These are phyloP conservation scores for Clarias macrocephalus DNA, from an alignment of 2,113 vertebrate species.

Conservation along the genomic window DNA sequence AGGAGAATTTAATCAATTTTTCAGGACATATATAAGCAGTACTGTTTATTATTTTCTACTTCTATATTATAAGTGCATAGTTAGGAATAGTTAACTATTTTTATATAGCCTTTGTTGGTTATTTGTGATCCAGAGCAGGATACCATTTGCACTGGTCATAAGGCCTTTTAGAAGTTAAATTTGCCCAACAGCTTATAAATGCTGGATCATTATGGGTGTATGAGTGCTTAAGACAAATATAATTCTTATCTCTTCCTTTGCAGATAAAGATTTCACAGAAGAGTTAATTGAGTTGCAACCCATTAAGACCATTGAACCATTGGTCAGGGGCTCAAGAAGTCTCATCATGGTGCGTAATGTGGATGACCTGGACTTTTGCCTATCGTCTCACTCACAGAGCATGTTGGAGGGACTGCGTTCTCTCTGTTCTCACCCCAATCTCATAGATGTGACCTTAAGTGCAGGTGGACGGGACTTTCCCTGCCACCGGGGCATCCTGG, in stretches of 20 bases:
- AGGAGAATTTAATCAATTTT: not conserved
- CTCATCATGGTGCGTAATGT: slow-evolving; percentile 87
- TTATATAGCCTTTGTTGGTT: not conserved
- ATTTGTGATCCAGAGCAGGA: slow-evolving; percentile 5
- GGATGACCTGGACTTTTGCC: slow-evolving; percentile 91
- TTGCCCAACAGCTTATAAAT: slow-evolving; percentile 10
- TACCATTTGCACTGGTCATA: not conserved
- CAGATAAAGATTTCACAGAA: slow-evolving; percentile 56
- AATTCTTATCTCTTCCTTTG: slow-evolving; percentile 20
- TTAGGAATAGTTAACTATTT: not conserved
- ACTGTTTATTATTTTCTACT: not conserved
- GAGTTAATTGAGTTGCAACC: slow-evolving; percentile 22
- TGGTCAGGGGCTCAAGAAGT: slow-evolving; percentile 12
- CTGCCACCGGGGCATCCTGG: slow-evolving; percentile 90
- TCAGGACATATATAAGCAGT: slow-evolving; percentile 1
- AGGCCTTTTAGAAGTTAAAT: not conserved
- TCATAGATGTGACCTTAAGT: slow-evolving; percentile 85
- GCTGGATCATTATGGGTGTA: slow-evolving; percentile 1
- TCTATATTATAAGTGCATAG: too few species aligned
- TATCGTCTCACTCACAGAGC: slow-evolving; percentile 86
- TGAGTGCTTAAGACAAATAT: slow-evolving; percentile 32
- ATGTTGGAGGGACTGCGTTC: slow-evolving; percentile 84
- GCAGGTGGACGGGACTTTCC: slow-evolving; percentile 82
- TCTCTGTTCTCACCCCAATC: slow-evolving; percentile 83
- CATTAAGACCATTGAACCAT: slow-evolving; percentile 2